phyloP scores from a whole-genome alignment of 1,140 invertebrate species.

The Drosophila tani region DNA sequence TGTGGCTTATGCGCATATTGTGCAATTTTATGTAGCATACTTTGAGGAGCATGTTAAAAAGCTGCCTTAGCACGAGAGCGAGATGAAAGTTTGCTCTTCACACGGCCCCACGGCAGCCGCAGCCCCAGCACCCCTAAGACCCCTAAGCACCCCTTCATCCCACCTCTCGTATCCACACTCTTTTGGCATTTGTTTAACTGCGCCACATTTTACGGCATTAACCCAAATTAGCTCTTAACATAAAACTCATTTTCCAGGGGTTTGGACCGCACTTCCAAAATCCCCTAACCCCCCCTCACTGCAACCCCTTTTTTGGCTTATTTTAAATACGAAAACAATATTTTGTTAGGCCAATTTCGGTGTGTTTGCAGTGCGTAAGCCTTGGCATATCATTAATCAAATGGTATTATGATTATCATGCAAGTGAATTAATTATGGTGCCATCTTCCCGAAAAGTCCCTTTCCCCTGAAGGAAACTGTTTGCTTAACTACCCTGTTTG shows the following conservation, averaged over 20 bases:
- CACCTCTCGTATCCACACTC: background rate
- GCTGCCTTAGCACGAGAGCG: slow-evolving; percentile 42
- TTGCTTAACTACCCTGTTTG: slow-evolving; percentile 6
- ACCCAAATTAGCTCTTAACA: slow-evolving; percentile 82
- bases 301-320: slow-evolving; percentile 30
- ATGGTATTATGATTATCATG: slow-evolving; percentile 80
- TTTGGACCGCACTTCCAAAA: slow-evolving; percentile 8
- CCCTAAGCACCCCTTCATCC: slow-evolving; percentile 5
- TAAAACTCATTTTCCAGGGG: slow-evolving; percentile 74
- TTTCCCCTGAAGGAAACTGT: background rate
- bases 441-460: slow-evolving; percentile 1
- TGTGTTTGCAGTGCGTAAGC: slow-evolving; percentile 53
- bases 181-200: slow-evolving; percentile 69
- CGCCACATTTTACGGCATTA: slow-evolving; percentile 80
- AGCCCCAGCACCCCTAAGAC: background rate
- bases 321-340: slow-evolving; percentile 49
- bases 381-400: slow-evolving; percentile 65
- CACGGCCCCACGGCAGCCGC: background rate
- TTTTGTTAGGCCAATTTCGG: slow-evolving; percentile 40
- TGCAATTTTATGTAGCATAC: slow-evolving; percentile 77
- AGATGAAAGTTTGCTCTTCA: slow-evolving; percentile 45
- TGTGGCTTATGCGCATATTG: slow-evolving; percentile 59
- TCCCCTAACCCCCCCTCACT: background rate
- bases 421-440: slow-evolving; percentile 78
- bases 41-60: slow-evolving; percentile 66